phyloP scores from a whole-genome alignment of 2,797 vertebrate genomes.

The Podarcis lilfordi region DNA sequence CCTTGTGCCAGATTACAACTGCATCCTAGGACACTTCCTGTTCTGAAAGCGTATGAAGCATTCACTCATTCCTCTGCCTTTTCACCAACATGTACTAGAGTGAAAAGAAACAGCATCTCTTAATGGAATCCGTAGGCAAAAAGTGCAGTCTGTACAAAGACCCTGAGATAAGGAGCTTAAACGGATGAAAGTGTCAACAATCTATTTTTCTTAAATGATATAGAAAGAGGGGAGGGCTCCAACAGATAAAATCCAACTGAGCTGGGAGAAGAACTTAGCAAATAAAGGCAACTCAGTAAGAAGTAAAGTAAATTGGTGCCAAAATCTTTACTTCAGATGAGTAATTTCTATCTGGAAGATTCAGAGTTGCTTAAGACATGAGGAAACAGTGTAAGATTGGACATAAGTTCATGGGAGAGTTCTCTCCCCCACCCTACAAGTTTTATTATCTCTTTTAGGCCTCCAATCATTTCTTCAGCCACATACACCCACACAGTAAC shows the following conservation, averaged over 20 bases:
- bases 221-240: constrained; percentile 16
- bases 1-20: not conserved
- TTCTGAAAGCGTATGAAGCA: not conserved
- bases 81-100: not conserved
- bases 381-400: not conserved
- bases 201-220: constrained; percentile 43
- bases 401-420: not conserved
- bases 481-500: not conserved
- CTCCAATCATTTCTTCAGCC: not conserved
- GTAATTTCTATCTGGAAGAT: constrained; percentile 18
- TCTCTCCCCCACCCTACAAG: not conserved
- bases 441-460: constrained; percentile 11
- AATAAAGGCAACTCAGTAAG: not conserved
- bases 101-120: not conserved
- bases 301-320: constrained; percentile 6
- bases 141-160: constrained; percentile 20
- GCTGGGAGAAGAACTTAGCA: not conserved
- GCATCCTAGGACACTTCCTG: not conserved
- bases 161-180: constrained; percentile 15
- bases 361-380: not conserved
- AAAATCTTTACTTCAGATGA: constrained; percentile 12
- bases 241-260: constrained; percentile 22
- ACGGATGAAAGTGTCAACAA: constrained; percentile 17
- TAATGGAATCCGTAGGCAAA: not conserved
- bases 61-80: not conserved